Conservation (phyloP, 2,797 vertebrate genomes). For the Tarsius wallacei region DNA sequence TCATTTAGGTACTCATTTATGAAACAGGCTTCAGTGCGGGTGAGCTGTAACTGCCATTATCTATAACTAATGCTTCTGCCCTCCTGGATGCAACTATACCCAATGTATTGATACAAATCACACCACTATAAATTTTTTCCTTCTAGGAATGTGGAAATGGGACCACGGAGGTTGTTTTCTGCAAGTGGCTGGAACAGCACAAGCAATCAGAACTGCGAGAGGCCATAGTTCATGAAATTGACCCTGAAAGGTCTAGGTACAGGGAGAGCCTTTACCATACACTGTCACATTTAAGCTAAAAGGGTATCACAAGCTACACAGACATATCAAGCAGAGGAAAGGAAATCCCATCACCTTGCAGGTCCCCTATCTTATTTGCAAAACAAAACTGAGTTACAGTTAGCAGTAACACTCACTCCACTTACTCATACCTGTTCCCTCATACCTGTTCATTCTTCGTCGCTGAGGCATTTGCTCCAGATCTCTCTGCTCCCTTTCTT, state of each 20-base stretch:
- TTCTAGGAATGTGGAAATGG: background rate
- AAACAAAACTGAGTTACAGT: background rate
- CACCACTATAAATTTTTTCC: background rate
- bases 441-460: constrained; percentile 95
- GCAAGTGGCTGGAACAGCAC: background rate
- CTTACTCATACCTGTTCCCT: constrained; percentile 71
- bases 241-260: background rate
- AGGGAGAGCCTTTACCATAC: background rate
- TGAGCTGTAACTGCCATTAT: background rate
- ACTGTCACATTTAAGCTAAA: background rate
- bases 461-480: constrained; percentile 98
- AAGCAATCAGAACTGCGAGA: background rate
- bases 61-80: background rate
- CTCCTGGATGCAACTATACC: background rate
- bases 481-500: constrained; percentile 98
- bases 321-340: background rate
- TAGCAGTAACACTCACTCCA: background rate
- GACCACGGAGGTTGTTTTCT: background rate
- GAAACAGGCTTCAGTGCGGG: background rate
- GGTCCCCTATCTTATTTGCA: background rate
- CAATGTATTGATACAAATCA: background rate
- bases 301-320: background rate
- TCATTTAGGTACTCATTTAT: background rate
- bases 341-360: background rate
- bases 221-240: background rate